A percentile compares a stretch with the other conserved stretches of the same genome.
Conservation (phyloP, 2,888 invertebrate genomes). For the Syrista parreyssii region DNA sequence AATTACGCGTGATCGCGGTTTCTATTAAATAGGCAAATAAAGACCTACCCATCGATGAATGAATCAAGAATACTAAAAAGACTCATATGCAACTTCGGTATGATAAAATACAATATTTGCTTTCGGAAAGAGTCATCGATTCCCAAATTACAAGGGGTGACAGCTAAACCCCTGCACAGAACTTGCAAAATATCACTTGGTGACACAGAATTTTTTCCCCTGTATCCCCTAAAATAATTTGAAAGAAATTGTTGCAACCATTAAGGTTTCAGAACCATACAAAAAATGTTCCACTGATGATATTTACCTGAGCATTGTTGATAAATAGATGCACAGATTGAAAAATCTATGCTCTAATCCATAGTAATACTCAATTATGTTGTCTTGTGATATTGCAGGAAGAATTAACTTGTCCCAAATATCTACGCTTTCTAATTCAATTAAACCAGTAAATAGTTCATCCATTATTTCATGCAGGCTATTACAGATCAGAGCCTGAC, state of each 20-base stretch:
- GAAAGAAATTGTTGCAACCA: not conserved
- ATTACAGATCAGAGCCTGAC: slow-evolving; percentile 53
- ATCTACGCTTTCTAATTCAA: slow-evolving; percentile 41
- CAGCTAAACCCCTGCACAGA: slow-evolving; percentile 51
- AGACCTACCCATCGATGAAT: slow-evolving; percentile 52
- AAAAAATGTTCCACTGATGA: not conserved
- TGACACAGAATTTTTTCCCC: slow-evolving; percentile 46
- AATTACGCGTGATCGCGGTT: not conserved
- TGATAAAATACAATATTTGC: slow-evolving; percentile 47
- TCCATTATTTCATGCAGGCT: slow-evolving; percentile 54
- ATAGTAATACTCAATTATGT: slow-evolving; percentile 50
- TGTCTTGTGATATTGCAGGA: slow-evolving; percentile 42
- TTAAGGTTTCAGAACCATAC: not conserved
- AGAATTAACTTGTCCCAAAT: slow-evolving; percentile 46
- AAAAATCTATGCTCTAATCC: slow-evolving; percentile 48
- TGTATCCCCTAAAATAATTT: slow-evolving; percentile 39
- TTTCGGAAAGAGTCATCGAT: slow-evolving; percentile 41
- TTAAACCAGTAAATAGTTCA: slow-evolving; percentile 48
- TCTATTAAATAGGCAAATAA: not conserved
- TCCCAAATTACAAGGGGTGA: slow-evolving; percentile 49
- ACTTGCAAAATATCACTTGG: slow-evolving; percentile 51
- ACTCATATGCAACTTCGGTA: slow-evolving; percentile 50
- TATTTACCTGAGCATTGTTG: slow-evolving; percentile 46
- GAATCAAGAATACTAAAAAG: slow-evolving; percentile 49
- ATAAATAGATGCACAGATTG: slow-evolving; percentile 54